A percentile compares a stretch with the other conserved stretches of the same genome.
Conservation (phyloP, 2,888 invertebrate genomes). For the Sesia bembeciformis region DNA sequence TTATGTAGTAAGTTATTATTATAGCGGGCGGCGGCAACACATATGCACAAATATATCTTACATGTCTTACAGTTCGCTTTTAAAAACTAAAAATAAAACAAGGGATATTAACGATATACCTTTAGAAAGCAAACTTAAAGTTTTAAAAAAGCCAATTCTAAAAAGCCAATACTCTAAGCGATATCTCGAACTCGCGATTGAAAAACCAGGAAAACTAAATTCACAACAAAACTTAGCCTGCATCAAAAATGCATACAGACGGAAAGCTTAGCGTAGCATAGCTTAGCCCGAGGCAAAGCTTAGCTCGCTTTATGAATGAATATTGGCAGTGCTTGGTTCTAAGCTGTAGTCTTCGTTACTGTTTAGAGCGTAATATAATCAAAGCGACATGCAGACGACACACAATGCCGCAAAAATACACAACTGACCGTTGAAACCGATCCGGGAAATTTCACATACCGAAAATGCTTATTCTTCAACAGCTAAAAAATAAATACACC, state of each 20-base stretch:
- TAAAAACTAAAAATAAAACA: no score
- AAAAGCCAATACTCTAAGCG: not conserved
- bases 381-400: slow-evolving; percentile 59
- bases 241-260: not conserved
- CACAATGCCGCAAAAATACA: slow-evolving; percentile 53
- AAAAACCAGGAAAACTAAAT: no score
- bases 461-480: slow-evolving; percentile 73
- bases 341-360: slow-evolving; percentile 15
- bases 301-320: slow-evolving; percentile 38
- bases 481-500: slow-evolving; percentile 72
- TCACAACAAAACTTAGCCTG: no score
- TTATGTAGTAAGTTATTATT: no score
- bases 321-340: slow-evolving; percentile 44
- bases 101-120: no score
- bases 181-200: not conserved
- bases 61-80: no score
- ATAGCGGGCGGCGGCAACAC: no score
- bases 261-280: not conserved
- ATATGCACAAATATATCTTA: no score
- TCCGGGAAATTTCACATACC: slow-evolving; percentile 74
- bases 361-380: not conserved
- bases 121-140: not conserved
- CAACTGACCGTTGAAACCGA: slow-evolving; percentile 69
- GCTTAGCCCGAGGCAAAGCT: not conserved
- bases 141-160: not conserved